phyloP scores from a whole-genome alignment of 92 coral and sea anemone genomes.

The Heteractis magnifica region DNA sequence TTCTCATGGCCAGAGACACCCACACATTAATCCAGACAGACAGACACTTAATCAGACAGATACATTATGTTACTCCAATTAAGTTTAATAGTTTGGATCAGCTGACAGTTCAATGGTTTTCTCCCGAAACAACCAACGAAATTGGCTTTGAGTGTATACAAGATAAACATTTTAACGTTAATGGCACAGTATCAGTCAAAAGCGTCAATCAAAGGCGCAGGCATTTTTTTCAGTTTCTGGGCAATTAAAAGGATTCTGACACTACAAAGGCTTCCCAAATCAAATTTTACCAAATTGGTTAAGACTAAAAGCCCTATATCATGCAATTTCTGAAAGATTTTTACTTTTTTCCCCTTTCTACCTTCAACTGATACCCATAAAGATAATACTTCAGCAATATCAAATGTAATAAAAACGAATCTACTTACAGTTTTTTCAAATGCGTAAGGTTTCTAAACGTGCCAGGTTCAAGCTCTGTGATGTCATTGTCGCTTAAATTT shows the following conservation, averaged over 20 bases:
- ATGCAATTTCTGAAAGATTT: not conserved
- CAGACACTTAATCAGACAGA: not conserved
- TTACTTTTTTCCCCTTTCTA: not conserved
- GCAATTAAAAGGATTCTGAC: not conserved
- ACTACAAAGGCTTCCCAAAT: not conserved
- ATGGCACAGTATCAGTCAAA: not conserved
- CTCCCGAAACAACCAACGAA: not conserved
- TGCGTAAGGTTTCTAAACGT: conserved; percentile 32
- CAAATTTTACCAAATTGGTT: not conserved
- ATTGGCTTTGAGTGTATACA: not conserved
- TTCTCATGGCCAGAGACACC: not conserved
- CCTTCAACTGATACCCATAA: not conserved
- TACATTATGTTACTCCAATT: not conserved
- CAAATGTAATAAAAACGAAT: not conserved
- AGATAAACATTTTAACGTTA: not conserved
- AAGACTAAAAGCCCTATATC: not conserved
- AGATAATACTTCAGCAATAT: not conserved
- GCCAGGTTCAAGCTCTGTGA: conserved; percentile 35
- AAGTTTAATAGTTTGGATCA: not conserved
- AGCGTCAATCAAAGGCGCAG: not conserved
- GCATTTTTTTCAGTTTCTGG: not conserved
- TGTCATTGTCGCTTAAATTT: conserved; percentile 47
- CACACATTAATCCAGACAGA: not conserved
- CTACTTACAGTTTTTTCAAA: conserved; percentile 58
- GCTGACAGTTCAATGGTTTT: not conserved